A percentile compares a stretch with the other conserved stretches of the same genome.
These are phyloP conservation scores for Lycophotia porphyrea DNA, from an alignment of 2,888 invertebrate species.

Conservation along the genomic window DNA sequence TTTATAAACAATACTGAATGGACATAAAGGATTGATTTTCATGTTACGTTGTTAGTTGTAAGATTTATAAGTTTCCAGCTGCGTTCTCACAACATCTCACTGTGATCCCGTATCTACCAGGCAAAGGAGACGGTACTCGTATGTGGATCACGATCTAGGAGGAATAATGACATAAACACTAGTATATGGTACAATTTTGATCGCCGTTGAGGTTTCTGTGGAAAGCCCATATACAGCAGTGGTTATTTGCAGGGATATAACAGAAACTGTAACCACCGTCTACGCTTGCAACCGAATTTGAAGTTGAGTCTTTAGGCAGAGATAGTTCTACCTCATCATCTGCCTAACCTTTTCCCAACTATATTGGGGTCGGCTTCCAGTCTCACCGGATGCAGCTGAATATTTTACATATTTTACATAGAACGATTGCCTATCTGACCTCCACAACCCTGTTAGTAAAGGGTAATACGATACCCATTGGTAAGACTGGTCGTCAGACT, in stretches of 20 bases:
- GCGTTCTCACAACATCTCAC: not conserved
- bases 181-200: constrained; percentile 36
- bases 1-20: not conserved
- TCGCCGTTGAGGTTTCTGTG: not conserved
- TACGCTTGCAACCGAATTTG: not conserved
- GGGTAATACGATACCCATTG: no score
- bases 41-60: not conserved
- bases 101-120: constrained; percentile 14
- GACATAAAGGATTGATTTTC: constrained; percentile 5
- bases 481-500: no score
- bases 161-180: constrained; percentile 36
- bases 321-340: no score
- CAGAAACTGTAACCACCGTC: not conserved
- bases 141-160: constrained; percentile 35
- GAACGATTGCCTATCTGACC: no score
- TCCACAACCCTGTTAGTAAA: no score
- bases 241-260: constrained; percentile 3
- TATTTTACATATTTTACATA: no score
- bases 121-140: no score
- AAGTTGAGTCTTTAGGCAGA: not conserved
- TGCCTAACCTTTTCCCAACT: no score
- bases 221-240: constrained; percentile 7
- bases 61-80: constrained; percentile 9
- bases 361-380: no score
- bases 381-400: no score